A percentile compares a stretch with the other conserved stretches of the same genome.
Evolutionary conservation across 2,113 vertebrate genomes (phyloP).

Genomic region (Psittacara wagleri): DNA sequence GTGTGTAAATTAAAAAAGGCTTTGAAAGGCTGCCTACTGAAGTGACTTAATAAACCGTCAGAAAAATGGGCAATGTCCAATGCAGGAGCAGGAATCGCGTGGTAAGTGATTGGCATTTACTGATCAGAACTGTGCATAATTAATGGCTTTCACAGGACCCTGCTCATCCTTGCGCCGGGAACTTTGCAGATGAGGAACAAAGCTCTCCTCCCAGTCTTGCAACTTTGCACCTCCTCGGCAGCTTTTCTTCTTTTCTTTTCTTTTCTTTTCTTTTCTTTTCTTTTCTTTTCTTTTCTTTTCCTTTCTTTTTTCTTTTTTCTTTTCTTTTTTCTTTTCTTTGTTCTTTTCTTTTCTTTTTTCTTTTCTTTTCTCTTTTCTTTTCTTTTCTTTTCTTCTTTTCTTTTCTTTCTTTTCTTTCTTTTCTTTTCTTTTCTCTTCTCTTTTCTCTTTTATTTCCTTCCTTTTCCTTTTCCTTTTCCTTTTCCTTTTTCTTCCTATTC

Average conservation of each 20-base stretch:
- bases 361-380: too few relatives aligned
- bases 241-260: not conserved
- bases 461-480: too few relatives aligned
- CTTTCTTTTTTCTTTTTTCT: too few relatives aligned
- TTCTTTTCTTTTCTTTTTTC: too few relatives aligned
- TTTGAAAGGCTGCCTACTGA: constrained; percentile 47
- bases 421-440: too few relatives aligned
- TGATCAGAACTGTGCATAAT: constrained; percentile 37
- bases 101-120: not conserved
- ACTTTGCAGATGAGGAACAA: constrained; percentile 21
- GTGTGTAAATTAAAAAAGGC: not conserved
- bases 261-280: too few relatives aligned
- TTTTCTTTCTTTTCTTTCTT: too few relatives aligned
- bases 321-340: too few relatives aligned
- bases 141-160: not conserved
- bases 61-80: not conserved
- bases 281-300: not conserved
- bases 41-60: constrained; percentile 39
- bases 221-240: not conserved
- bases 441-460: too few relatives aligned
- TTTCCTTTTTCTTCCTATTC: too few relatives aligned
- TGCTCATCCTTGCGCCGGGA: not conserved
- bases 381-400: too few relatives aligned
- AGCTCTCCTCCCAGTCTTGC: not conserved
- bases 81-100: not conserved